Evolutionary conservation across 2,113 vertebrate species (phyloP).

Genomic region (Lepus timidus): DNA sequence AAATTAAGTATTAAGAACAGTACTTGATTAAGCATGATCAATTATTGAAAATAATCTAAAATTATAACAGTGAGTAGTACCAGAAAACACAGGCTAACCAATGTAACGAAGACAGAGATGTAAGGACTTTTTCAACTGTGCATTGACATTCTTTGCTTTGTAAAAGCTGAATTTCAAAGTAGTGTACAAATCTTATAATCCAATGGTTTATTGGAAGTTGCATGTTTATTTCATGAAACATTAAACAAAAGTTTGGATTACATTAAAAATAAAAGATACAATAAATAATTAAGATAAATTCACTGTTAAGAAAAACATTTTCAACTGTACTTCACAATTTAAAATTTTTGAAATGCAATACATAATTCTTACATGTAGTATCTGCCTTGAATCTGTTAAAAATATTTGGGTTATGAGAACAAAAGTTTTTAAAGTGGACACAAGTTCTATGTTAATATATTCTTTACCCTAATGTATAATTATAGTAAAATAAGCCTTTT

Average conservation of each 20-base stretch:
- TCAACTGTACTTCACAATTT: not conserved
- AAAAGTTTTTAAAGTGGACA: not conserved
- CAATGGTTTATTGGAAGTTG: not conserved
- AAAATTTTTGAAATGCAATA: not conserved
- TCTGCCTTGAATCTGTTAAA: too few relatives aligned
- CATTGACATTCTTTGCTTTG: not conserved
- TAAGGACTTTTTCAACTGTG: not conserved
- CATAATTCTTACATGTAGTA: too few relatives aligned
- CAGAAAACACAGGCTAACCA: not conserved
- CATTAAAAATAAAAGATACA: not conserved
- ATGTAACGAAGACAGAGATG: not conserved
- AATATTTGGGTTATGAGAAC: not conserved
- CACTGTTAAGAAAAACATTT: not conserved
- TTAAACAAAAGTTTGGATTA: not conserved
- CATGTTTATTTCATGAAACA: not conserved
- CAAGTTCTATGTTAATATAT: not conserved
- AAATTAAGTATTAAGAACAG: not conserved
- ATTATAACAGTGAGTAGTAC: not conserved
- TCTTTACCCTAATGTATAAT: not conserved
- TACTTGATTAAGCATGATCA: not conserved
- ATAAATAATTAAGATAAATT: not conserved
- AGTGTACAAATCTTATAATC: not conserved
- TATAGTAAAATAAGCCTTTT: not conserved
- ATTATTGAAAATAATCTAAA: constrained; percentile 31
- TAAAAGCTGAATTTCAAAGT: not conserved